Conservation (phyloP, 2,113 vertebrate genomes). For the Corvus hawaiiensis region DNA sequence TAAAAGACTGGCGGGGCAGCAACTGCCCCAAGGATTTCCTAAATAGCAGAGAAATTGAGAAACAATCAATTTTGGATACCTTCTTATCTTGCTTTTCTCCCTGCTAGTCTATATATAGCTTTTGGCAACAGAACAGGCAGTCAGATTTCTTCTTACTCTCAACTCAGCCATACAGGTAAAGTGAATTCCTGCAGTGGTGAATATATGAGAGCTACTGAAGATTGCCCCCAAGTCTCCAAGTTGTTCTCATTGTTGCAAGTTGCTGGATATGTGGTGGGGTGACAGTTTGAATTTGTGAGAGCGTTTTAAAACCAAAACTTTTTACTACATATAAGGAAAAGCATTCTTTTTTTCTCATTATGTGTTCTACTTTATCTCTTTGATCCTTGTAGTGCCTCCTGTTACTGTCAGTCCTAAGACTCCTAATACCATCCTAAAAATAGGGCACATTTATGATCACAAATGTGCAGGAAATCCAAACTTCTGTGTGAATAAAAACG, state of each 20-base stretch:
- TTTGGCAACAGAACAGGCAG: background rate
- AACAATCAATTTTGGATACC: background rate
- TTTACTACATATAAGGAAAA: background rate
- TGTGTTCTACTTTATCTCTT: background rate
- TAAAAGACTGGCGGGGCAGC: background rate
- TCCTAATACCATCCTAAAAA: background rate
- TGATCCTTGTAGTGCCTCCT: background rate
- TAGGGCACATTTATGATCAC: background rate
- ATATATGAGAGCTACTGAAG: background rate
- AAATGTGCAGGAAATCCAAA: background rate
- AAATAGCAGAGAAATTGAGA: background rate
- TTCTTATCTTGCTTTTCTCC: background rate
- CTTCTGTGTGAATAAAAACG: background rate
- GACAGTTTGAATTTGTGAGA: background rate
- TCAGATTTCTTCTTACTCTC: background rate
- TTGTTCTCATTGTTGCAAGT: background rate
- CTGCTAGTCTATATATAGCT: background rate
- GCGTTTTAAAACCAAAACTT: background rate
- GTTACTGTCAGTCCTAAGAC: background rate
- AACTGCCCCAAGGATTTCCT: background rate
- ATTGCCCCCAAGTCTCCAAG: background rate
- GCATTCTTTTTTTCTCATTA: rapidly evolving
- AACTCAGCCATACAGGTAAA: background rate
- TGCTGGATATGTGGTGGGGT: background rate
- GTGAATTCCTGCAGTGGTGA: background rate